These are phyloP conservation scores for Euplexia lucipara DNA, from an alignment of 2,888 invertebrate species.

Conservation along the genomic window DNA sequence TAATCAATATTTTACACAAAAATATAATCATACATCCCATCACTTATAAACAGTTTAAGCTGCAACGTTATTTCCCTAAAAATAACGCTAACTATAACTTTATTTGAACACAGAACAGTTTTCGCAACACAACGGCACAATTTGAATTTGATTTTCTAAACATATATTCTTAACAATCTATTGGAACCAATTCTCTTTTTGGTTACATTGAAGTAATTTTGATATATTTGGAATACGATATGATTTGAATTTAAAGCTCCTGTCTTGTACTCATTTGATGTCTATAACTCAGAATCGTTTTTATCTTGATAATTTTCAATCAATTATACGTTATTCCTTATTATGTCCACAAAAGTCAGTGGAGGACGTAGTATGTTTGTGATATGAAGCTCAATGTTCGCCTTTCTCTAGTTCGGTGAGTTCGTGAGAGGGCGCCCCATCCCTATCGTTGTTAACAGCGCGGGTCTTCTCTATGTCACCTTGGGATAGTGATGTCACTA, in stretches of 20 bases:
- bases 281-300: slow-evolving; percentile 6
- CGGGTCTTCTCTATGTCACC: slow-evolving; percentile 91
- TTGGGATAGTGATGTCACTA: slow-evolving; percentile 96
- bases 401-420: slow-evolving; percentile 92
- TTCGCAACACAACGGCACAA: slow-evolving; percentile 23
- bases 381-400: slow-evolving; percentile 77
- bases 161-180: no score
- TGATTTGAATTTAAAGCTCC: slow-evolving; percentile 45
- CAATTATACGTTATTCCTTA: slow-evolving; percentile 27
- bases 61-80: slow-evolving; percentile 67
- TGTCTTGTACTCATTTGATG: slow-evolving; percentile 22
- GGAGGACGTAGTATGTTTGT: slow-evolving; percentile 28
- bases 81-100: slow-evolving; percentile 70
- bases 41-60: slow-evolving; percentile 60
- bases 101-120: slow-evolving; percentile 75
- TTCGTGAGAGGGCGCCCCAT: slow-evolving; percentile 92
- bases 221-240: slow-evolving; percentile 31
- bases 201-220: background rate
- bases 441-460: slow-evolving; percentile 82
- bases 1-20: slow-evolving; percentile 36
- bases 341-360: slow-evolving; percentile 31
- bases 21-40: slow-evolving; percentile 48
- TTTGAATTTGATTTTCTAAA: slow-evolving; percentile 25
- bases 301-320: slow-evolving; percentile 1
- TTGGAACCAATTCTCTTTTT: background rate